Percentiles rank a stretch among this genome's conserved stretches.
These are phyloP conservation scores for Myrmophylax atrothorax DNA, from an alignment of 2,113 vertebrate species.

Conservation along the genomic window DNA sequence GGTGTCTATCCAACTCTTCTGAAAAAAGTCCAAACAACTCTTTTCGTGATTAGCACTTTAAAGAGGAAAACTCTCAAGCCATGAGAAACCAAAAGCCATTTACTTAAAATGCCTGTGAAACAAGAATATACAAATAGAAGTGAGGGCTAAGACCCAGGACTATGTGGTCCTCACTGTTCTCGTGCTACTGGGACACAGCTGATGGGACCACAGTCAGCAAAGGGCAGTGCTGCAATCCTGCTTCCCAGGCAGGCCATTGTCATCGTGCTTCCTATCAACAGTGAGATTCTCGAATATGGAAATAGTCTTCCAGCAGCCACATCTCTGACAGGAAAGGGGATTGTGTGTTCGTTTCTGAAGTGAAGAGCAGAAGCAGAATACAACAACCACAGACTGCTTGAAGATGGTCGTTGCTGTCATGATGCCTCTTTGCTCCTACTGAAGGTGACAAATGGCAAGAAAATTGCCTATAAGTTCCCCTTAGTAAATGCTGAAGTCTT, in stretches of 20 bases:
- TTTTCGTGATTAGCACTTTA: background rate
- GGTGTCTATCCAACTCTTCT: background rate
- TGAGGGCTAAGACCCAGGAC: background rate
- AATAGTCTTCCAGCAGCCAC: background rate
- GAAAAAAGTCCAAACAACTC: background rate
- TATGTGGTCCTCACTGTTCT: background rate
- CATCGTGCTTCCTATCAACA: background rate
- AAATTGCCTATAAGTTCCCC: background rate
- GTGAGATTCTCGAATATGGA: background rate
- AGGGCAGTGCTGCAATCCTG: background rate
- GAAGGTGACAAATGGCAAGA: background rate
- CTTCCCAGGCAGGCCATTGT: background rate
- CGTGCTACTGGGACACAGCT: background rate
- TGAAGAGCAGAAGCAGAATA: background rate
- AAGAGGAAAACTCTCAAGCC: background rate
- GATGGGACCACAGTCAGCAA: background rate
- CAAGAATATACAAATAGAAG: background rate
- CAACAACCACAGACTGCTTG: background rate
- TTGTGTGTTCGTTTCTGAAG: background rate
- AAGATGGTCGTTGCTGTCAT: background rate
- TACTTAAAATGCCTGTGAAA: background rate
- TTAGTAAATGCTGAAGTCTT: background rate
- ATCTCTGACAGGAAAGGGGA: background rate
- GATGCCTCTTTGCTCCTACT: background rate
- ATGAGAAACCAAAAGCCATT: background rate